Evolutionary conservation across 2,797 vertebrate genomes (phyloP), one percentile per base, ranked within the genome.

Genomic region (Coracias cyanogaster): DNA sequence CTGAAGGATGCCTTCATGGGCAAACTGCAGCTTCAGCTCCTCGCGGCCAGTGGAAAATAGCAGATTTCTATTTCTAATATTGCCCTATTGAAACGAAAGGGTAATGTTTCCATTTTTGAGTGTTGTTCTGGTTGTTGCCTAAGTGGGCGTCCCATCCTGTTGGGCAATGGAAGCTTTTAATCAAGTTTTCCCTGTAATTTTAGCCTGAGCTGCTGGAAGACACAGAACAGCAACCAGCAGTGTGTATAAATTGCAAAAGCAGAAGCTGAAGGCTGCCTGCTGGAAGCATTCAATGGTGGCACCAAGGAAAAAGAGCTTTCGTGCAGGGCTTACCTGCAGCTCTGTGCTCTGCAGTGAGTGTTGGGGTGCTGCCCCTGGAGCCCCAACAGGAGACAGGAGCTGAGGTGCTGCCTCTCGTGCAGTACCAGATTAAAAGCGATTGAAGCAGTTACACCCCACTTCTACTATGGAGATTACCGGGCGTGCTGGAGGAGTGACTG

Each of bases 361-460:
- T 26, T 35, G 28, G 45, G 78, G 39, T 72, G 81, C 71, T 90
- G 66, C 54, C 51, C 84, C 15, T 2, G 1, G 74, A 80, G 61
- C 52, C 69, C 55, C 31, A 20, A 41, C 21, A 82, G 67, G 60
- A 71, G 72, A 4, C 3, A 2, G 35, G 70, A 83, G 57, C 69
- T 76, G 61, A 15, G 48, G 25, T 21, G 6, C 48, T 91, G 78
- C 74, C 43, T 70, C 35, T 28, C 10, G 1, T 5, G 35, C 7
- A 1, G 6, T n/a, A 17, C 64, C 52, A 10, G 33, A 48, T 64
- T 41, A 45, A 87, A 82, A 78, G 52, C 89, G 74, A 33, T n/a
- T 29, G 82, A 67, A 86, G 61, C 52, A 52, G 82, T 90, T 86
- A 61, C 91, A 88, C 90, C 91, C 80, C 57, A 21, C 46, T 71